phyloP scores from a whole-genome alignment of 2,888 invertebrate genomes.

The Malthinus seriepunctatus region DNA sequence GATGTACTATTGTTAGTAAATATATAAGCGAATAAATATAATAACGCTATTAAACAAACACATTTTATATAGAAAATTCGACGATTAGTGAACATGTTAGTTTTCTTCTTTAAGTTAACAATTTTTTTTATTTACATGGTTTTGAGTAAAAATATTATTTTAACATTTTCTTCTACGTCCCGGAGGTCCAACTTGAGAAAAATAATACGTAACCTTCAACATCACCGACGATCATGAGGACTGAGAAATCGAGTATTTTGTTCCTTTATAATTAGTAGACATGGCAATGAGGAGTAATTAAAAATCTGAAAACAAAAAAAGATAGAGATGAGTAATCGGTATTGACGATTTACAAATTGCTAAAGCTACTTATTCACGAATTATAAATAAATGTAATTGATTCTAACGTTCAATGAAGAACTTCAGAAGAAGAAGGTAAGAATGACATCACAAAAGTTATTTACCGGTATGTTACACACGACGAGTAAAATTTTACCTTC shows the following conservation, averaged over 20 bases:
- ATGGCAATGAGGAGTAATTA: constrained; percentile 4
- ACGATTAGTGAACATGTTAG: constrained; percentile 47
- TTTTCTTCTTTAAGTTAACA: constrained; percentile 2
- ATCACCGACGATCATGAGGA: constrained; percentile 44
- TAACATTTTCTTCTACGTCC: constrained; percentile 43
- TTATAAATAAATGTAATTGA: no score
- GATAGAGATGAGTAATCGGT: no score
- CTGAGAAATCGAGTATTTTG: constrained; percentile 12
- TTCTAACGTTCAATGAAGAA: no score
- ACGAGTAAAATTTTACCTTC: no score
- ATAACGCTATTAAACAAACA: constrained; percentile 41
- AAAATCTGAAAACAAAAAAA: constrained; percentile 8
- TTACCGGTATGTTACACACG: no score
- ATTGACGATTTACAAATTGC: no score
- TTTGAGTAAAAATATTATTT: not conserved
- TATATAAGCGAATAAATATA: constrained; percentile 47
- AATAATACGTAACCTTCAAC: constrained; percentile 43
- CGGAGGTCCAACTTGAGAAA: constrained; percentile 49
- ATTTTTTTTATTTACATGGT: constrained; percentile 13
- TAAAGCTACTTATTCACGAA: no score
- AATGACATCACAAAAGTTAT: no score
- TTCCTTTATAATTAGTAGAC: constrained; percentile 2
- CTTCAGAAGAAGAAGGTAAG: no score
- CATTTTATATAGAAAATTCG: constrained; percentile 47
- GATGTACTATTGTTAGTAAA: constrained; percentile 44